Evolutionary conservation across 2,113 vertebrate genomes (phyloP).

Genomic region (Cynopterus brachyotis): DNA sequence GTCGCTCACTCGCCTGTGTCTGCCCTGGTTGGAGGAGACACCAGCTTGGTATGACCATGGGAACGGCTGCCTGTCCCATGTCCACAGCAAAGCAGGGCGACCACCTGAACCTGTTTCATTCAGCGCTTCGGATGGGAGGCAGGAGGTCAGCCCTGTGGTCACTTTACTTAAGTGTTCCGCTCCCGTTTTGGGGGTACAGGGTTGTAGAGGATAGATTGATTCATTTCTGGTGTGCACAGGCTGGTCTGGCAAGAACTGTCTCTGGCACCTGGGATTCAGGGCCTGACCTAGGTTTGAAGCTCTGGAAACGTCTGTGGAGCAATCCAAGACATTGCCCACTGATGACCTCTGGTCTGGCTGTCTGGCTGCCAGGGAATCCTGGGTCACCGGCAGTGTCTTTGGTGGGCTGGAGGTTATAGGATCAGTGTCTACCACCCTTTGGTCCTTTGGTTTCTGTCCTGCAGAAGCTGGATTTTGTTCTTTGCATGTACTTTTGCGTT

Average conservation of each 20-base stretch:
- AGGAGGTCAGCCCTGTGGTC: neutral
- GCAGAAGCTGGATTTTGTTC: neutral
- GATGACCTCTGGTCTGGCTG: neutral
- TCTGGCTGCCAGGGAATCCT: neutral
- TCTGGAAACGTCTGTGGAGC: too few relatives aligned
- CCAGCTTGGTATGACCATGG: too few relatives aligned
- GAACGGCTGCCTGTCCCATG: neutral
- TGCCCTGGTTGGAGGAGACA: too few relatives aligned
- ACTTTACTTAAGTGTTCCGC: too few relatives aligned
- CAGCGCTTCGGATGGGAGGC: neutral
- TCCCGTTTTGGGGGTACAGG: neutral
- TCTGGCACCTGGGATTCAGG: neutral
- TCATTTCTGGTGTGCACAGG: neutral
- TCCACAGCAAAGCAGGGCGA: neutral
- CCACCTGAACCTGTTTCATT: neutral
- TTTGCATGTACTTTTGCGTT: neutral
- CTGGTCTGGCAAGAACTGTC: neutral
- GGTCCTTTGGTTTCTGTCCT: neutral
- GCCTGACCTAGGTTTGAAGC: neutral
- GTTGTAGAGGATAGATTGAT: neutral
- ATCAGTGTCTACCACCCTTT: neutral
- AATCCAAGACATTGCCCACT: neutral
- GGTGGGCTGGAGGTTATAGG: too few relatives aligned
- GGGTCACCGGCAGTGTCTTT: neutral
- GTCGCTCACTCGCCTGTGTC: neutral